Conservation (phyloP, 2,113 vertebrate species). For the Myrmecophaga tridactyla region DNA sequence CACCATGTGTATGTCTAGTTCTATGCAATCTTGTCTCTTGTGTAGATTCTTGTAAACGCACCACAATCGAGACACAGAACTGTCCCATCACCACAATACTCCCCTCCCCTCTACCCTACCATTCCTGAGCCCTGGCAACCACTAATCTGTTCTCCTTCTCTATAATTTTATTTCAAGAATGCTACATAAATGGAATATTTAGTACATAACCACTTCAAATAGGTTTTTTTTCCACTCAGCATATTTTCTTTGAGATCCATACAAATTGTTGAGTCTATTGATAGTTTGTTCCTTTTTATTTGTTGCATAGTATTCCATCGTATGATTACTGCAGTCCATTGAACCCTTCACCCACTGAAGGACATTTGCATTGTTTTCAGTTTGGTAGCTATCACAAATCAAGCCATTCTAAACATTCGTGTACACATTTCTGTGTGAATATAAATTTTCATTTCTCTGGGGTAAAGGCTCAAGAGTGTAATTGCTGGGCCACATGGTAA, state of each 20-base stretch:
- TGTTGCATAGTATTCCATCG: neutral
- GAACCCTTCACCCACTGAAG: too few relatives aligned
- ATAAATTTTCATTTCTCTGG: too few relatives aligned
- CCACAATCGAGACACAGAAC: neutral
- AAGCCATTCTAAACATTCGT: too few relatives aligned
- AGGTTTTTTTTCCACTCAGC: neutral
- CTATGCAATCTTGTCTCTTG: too few relatives aligned
- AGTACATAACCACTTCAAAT: neutral
- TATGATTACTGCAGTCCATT: too few relatives aligned
- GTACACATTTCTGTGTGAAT: too few relatives aligned
- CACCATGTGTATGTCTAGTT: too few relatives aligned
- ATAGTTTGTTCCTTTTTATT: neutral
- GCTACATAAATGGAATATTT: neutral
- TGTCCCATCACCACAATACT: neutral
- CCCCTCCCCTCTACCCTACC: neutral
- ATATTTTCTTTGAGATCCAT: neutral
- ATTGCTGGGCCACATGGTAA: too few relatives aligned
- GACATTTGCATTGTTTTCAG: too few relatives aligned
- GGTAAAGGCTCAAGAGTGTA: too few relatives aligned
- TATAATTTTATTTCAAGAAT: neutral
- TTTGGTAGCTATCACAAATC: too few relatives aligned
- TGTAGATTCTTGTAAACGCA: neutral
- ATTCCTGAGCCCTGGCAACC: neutral
- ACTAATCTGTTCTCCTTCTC: neutral
- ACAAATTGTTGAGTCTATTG: neutral